Percentiles rank a stretch among this genome's conserved stretches.
phyloP scores from a whole-genome alignment of 2,888 invertebrate genomes.

The Xylophagus ater region DNA sequence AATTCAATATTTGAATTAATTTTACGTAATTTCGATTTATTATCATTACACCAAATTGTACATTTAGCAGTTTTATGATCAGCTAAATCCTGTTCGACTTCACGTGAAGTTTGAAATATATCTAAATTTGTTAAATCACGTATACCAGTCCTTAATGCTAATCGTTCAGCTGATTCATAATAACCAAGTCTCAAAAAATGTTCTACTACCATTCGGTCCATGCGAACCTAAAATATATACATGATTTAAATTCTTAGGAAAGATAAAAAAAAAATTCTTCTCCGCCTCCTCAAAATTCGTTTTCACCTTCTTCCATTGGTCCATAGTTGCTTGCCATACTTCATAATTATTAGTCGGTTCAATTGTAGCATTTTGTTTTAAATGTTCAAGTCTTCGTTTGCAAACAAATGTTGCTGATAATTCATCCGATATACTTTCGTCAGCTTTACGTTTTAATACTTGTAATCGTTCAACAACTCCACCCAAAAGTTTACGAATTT shows the following conservation, averaged over 20 bases:
- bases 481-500: conserved; percentile 70
- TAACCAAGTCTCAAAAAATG: conserved; percentile 91
- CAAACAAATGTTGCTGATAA: conserved; percentile 81
- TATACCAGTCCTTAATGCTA: conserved; percentile 70
- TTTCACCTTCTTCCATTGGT: conserved; percentile 36
- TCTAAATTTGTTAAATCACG: conserved; percentile 89
- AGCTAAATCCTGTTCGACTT: conserved; percentile 76
- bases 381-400: conserved; percentile 83
- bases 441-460: conserved; percentile 86
- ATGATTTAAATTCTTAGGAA: no score
- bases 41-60: conserved; percentile 92
- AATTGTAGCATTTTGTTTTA: conserved; percentile 44
- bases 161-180: conserved; percentile 82
- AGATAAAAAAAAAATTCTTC: no score
- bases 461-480: conserved; percentile 84
- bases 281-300: no score
- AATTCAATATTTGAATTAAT: conserved; percentile 93
- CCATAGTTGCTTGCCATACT: conserved; percentile 32
- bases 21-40: conserved; percentile 88
- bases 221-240: conserved; percentile 42
- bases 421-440: conserved; percentile 87
- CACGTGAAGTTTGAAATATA: conserved; percentile 69
- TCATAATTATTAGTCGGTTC: conserved; percentile 26
- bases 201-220: conserved; percentile 94
- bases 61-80: conserved; percentile 78